Conservation (phyloP, 2,113 vertebrate species). For the Gorilla gorilla region DNA sequence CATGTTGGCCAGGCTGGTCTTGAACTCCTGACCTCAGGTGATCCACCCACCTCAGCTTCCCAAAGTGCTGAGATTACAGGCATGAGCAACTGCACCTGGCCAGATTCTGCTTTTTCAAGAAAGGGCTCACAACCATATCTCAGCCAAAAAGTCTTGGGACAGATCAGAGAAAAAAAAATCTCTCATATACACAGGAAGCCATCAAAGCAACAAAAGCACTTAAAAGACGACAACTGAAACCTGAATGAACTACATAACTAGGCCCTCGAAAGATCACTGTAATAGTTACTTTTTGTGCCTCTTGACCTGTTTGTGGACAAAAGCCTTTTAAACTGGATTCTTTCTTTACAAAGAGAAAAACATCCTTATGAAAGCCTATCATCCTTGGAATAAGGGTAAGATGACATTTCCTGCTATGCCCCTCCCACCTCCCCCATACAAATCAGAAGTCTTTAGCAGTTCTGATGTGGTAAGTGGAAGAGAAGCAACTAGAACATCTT, state of each 20-base stretch:
- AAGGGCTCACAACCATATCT: not conserved
- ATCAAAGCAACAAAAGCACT: not conserved
- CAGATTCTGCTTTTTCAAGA: constrained; percentile 49
- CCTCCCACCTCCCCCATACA: not conserved
- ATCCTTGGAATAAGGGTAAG: not conserved
- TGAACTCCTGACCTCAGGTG: no score
- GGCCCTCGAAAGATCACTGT: not conserved
- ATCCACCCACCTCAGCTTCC: no score
- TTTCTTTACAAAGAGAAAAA: constrained; percentile 29
- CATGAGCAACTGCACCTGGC: no score
- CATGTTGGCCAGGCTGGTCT: no score
- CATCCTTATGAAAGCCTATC: not conserved
- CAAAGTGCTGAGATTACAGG: no score
- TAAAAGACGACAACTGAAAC: not conserved
- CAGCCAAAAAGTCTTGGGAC: not conserved
- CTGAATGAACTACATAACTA: not conserved
- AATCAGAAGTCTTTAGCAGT: constrained; percentile 23
- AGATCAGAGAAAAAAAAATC: not conserved
- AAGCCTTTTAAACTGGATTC: constrained; percentile 21
- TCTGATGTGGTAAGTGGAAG: constrained; percentile 29
- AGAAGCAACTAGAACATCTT: constrained; percentile 36
- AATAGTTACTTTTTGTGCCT: not conserved
- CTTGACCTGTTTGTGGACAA: constrained; percentile 9
- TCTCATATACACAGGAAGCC: not conserved
- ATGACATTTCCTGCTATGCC: constrained; percentile 15